Evolutionary conservation across 2,888 invertebrate genomes (phyloP), one percentile per base, ranked within the genome.

Genomic region (Amphiduros pacificus): DNA sequence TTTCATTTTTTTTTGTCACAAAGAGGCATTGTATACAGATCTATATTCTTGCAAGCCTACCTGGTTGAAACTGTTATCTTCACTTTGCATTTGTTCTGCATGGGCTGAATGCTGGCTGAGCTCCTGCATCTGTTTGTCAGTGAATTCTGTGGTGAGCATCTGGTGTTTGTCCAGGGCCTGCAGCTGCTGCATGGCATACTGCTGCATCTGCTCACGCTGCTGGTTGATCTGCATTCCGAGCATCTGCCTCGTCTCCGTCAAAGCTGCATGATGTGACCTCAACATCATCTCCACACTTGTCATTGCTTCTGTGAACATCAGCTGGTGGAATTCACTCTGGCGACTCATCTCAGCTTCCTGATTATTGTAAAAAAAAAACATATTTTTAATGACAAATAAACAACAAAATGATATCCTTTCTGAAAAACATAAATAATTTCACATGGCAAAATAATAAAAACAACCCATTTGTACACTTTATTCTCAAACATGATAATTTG

Each of bases 321-420:
- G 36, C 27, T 59, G 36, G n/a, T 28, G 40, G 28, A 59, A 59
- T 6, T 40, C 51, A 2, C 20, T 17, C 9, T 52, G 51, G n/a
- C 51, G 51, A 0, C 11, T 26, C 4, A 36, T 40, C 52, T 59
- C 51, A 9, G 24, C 40, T 22, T 59, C 59, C 59, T 59, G 41
- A 41, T n/a, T n/a, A n/a, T n/a, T n/a, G n/a, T n/a, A n/a, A n/a
- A n/a, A n/a, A n/a, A n/a, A n/a, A n/a, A n/a, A n/a, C n/a, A n/a
- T n/a, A n/a, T n/a, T n/a, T n/a, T n/a, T n/a, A n/a, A n/a, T n/a
- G n/a, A n/a, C n/a, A n/a, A n/a, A n/a, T n/a, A n/a, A n/a, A n/a
- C n/a, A n/a, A n/a, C n/a, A n/a, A n/a, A n/a, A n/a, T n/a, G n/a
- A n/a, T n/a, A n/a, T n/a, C n/a, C n/a, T n/a, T n/a, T n/a, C n/a